Base-by-base conservation (phyloP, 2,888 invertebrate genomes). In the Abrostola tripartita region DNA sequence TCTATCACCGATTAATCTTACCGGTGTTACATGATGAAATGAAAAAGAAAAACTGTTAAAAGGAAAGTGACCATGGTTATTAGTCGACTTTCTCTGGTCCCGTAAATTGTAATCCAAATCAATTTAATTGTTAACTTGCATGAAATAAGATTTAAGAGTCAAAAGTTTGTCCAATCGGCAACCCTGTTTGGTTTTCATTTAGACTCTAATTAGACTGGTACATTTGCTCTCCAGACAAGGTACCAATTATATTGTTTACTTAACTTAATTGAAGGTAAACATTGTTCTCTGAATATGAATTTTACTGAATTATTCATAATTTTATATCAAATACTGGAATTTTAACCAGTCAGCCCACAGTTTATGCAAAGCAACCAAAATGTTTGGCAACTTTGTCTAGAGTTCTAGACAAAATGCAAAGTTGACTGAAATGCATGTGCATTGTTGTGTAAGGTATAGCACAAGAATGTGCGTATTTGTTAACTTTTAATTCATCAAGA, bases 111-210 rank as follows among this genome's bases (percentile, higher is more conserved):
- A 68, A 68, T 78, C 73, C 40, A 69, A 77, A 79, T 68, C 71
- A 65, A 78, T 78, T 76, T 76, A 61, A 60, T 71, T 79, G 71
- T 76, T 78, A 76, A 76, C 55, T 62, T 70, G 73, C 78, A 71
- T 79, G 73, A 79, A 78, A 79, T 73, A 69, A 75, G 66, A 55
- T 68, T 68, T 61, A 68, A 57, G 47, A 24, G 24, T 24, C 24
- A 53, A 52, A 40, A 53, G 52, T 41, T 11, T 38, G 41, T 38
- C 35, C 8, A 47, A 47, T 44, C 9, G 41, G 7, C 42, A 52
- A 37, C 52, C 52, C 12, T 52, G 12, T 47, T 47, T 47, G 44
- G 44, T 47, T 47, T 12, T 14, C 44, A 47, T 47, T 47, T 24
- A 50, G 53, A 24, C 38, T 37, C 52, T 68, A 64, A 61, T 24